Conservation (phyloP, 2,888 invertebrate species). For the Creontiades dilutus region DNA sequence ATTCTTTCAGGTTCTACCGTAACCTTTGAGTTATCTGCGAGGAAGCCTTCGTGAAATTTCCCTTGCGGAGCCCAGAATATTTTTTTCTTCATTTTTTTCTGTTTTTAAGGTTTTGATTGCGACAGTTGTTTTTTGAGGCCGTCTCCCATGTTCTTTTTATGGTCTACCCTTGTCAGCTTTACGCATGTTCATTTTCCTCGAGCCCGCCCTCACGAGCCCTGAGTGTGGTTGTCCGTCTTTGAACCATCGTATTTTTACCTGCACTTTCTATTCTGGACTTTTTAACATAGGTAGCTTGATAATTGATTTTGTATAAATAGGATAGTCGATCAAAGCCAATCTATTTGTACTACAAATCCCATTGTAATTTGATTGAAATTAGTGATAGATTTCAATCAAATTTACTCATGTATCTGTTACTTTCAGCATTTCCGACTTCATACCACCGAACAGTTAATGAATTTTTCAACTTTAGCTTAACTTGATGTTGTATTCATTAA, state of each 20-base stretch:
- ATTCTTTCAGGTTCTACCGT: conserved; percentile 54
- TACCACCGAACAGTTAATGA: too few relatives aligned
- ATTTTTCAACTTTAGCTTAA: too few relatives aligned
- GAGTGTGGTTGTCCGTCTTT: conserved; percentile 16
- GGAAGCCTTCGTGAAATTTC: conserved; percentile 65
- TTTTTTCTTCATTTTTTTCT: neutral
- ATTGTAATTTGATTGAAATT: too few relatives aligned
- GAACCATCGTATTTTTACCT: conserved; percentile 7
- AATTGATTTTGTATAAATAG: too few relatives aligned
- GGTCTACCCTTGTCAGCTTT: conserved; percentile 54
- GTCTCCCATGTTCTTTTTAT: conserved; percentile 60
- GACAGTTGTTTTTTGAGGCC: conserved; percentile 69
- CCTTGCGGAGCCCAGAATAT: conserved; percentile 21
- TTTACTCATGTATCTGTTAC: too few relatives aligned
- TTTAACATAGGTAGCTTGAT: too few relatives aligned
- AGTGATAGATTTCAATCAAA: too few relatives aligned
- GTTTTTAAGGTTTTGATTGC: conserved; percentile 62
- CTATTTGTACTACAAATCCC: too few relatives aligned
- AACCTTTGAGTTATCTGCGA: conserved; percentile 53
- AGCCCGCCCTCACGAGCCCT: neutral
- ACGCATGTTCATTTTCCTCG: conserved; percentile 23
- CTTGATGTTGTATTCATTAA: too few relatives aligned
- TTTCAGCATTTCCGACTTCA: too few relatives aligned
- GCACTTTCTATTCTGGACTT: neutral
- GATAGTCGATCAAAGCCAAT: too few relatives aligned